Conservation (phyloP, 2,113 vertebrate genomes). For the Lepisosteus osseus region DNA sequence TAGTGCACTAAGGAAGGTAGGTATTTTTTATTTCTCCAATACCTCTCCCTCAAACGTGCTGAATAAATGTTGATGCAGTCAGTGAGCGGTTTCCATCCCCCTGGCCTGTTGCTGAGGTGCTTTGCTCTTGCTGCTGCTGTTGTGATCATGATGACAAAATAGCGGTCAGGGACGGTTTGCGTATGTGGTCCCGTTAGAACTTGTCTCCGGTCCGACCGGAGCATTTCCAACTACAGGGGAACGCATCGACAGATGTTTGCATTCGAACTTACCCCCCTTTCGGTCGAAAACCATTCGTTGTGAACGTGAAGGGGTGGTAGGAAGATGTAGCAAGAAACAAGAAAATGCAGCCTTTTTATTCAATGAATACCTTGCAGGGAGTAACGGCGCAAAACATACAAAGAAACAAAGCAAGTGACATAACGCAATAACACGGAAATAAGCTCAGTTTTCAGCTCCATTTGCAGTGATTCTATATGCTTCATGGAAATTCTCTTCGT, state of each 20-base stretch:
- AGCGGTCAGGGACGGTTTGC: conserved; percentile 41
- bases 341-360: conserved; percentile 3
- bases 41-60: conserved; percentile 23
- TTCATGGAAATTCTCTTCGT: too few species aligned
- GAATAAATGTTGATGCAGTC: conserved; percentile 2
- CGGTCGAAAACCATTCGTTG: too few species aligned
- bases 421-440: too few species aligned
- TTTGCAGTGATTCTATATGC: too few species aligned
- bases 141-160: conserved; percentile 38
- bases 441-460: too few species aligned
- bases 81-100: conserved; percentile 35
- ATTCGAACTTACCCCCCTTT: too few species aligned
- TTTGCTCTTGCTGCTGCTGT: conserved; percentile 44
- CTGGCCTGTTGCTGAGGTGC: conserved; percentile 55
- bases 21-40: conserved; percentile 13
- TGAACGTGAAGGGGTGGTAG: too few species aligned
- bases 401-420: neutral
- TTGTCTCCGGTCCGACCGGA: neutral
- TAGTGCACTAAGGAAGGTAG: conserved; percentile 43
- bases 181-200: conserved; percentile 29
- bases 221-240: neutral
- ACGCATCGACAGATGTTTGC: neutral
- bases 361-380: neutral
- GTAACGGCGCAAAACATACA: neutral
- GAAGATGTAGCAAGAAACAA: neutral